Percentiles rank a stretch among this genome's conserved stretches.
Evolutionary conservation across 2,888 invertebrate species (phyloP).

Genomic region (Reticulitermes lucifugus): DNA sequence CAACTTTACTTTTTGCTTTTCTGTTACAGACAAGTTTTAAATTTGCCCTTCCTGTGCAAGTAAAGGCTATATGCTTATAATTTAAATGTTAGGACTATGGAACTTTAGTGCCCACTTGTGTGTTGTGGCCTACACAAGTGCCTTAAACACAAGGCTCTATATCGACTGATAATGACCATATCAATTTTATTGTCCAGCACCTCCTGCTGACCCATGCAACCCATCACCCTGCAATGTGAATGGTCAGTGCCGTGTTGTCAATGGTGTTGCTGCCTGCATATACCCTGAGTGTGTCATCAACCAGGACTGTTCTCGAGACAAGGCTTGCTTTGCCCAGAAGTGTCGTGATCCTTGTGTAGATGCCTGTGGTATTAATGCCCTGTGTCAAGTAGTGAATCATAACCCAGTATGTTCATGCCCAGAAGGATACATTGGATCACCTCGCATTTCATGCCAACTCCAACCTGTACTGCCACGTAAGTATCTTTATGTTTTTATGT

Average conservation of each 20-base stretch:
- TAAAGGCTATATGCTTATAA: too few relatives aligned
- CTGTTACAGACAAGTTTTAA: too few relatives aligned
- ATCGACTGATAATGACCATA: too few relatives aligned
- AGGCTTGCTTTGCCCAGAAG: constrained; percentile 84
- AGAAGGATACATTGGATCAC: constrained; percentile 79
- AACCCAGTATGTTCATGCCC: constrained; percentile 88
- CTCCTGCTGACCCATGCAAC: constrained; percentile 77
- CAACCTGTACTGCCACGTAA: constrained; percentile 61
- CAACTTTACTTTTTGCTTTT: too few relatives aligned
- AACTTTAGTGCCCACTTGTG: too few relatives aligned
- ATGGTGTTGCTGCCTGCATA: constrained; percentile 77
- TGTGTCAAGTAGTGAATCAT: constrained; percentile 79
- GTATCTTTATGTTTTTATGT: neutral
- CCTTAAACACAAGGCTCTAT: too few relatives aligned
- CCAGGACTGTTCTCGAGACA: constrained; percentile 86
- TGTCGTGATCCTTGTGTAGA: constrained; percentile 87
- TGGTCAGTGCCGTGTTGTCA: constrained; percentile 81
- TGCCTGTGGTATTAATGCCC: constrained; percentile 85
- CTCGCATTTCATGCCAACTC: constrained; percentile 78
- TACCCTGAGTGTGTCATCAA: constrained; percentile 91
- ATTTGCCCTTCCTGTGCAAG: too few relatives aligned
- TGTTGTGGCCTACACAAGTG: too few relatives aligned
- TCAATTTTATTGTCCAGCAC: constrained; percentile 57
- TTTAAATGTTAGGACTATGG: too few relatives aligned
- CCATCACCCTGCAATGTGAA: constrained; percentile 87